phyloP scores from a whole-genome alignment of 1,140 invertebrate species.

The Camponotus vicinus region DNA sequence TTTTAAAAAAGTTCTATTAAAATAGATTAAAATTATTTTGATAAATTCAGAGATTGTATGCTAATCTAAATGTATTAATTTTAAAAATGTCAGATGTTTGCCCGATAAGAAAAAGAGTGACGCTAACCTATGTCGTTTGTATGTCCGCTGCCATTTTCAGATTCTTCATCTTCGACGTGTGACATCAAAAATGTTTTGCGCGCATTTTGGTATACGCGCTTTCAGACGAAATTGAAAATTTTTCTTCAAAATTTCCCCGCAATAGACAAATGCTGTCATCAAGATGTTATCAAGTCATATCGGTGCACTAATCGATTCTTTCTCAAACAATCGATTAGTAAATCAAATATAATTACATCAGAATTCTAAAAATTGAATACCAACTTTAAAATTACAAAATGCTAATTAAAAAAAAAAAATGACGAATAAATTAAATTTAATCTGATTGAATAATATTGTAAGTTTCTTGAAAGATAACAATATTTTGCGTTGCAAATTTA shows the following conservation, averaged over 20 bases:
- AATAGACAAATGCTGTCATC: constrained; percentile 1
- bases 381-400: background rate
- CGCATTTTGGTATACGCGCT: constrained; percentile 55
- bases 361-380: background rate
- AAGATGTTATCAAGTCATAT: background rate
- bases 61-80: constrained; percentile 27
- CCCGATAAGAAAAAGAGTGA: background rate
- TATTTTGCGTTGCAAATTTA: background rate
- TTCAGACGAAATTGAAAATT: constrained; percentile 37
- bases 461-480: background rate
- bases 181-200: constrained; percentile 72
- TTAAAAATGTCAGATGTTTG: background rate
- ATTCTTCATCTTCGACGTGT: constrained; percentile 56
- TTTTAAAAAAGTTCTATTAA: background rate
- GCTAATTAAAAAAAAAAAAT: no score
- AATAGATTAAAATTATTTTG: no score
- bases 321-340: constrained; percentile 8
- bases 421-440: background rate
- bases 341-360: background rate
- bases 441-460: background rate
- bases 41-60: no score
- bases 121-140: constrained; percentile 64
- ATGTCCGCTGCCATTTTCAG: constrained; percentile 48
- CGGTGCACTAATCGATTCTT: background rate
- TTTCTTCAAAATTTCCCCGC: background rate